Conservation (phyloP, 2,797 vertebrate species). For the Rousettus madagascariensis region DNA sequence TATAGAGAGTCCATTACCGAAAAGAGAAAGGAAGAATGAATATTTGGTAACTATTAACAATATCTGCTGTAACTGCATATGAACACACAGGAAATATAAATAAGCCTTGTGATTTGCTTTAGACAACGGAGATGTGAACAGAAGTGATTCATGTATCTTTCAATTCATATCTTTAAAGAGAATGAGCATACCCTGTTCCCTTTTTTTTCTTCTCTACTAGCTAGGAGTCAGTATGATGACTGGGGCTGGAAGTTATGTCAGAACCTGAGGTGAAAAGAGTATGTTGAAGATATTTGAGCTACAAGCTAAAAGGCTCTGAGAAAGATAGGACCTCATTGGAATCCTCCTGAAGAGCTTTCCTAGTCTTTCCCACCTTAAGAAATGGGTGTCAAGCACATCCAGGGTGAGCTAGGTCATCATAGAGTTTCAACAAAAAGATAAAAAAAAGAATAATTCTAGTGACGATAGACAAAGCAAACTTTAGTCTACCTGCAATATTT, state of each 20-base stretch:
- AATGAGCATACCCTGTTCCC: not conserved
- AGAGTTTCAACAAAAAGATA: not conserved
- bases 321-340: not conserved
- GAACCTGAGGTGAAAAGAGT: not conserved
- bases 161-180: not conserved
- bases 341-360: too few relatives aligned
- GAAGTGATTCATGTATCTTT: not conserved
- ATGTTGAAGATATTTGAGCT: not conserved
- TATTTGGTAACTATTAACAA: not conserved
- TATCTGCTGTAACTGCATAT: not conserved
- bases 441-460: not conserved
- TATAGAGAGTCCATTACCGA: not conserved
- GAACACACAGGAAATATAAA: not conserved
- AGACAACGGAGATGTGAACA: not conserved
- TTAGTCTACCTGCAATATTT: not conserved
- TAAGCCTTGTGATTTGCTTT: not conserved
- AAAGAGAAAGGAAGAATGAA: not conserved
- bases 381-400: not conserved
- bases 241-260: not conserved
- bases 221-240: not conserved
- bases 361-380: not conserved
- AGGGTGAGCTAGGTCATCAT: not conserved
- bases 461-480: not conserved
- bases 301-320: not conserved
- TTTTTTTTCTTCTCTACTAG: not conserved